Conservation (phyloP, 1,140 invertebrate species). For the Solenopsis invicta region DNA sequence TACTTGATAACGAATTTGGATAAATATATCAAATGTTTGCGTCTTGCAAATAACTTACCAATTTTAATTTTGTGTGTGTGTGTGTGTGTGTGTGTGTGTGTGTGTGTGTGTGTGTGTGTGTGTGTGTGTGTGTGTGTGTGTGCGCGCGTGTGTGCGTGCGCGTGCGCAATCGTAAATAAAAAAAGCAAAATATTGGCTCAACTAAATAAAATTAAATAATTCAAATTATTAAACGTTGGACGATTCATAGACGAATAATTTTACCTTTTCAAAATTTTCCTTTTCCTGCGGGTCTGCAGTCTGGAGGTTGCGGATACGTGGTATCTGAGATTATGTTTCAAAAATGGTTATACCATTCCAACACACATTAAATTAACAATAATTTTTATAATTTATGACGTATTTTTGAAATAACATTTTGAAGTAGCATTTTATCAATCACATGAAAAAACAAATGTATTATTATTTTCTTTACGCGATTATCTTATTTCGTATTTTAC, state of each 20-base stretch:
- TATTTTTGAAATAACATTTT: too few species aligned
- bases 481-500: constrained; percentile 22
- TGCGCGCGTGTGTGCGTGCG: neutral
- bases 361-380: constrained; percentile 45
- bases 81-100: neutral
- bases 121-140: neutral
- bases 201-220: constrained; percentile 12
- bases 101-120: neutral
- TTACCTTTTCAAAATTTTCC: constrained; percentile 92
- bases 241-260: constrained; percentile 78
- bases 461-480: neutral
- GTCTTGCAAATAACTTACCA: constrained; percentile 26
- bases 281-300: constrained; percentile 89
- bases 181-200: neutral
- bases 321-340: constrained; percentile 87
- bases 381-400: constrained; percentile 14
- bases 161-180: neutral
- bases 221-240: neutral
- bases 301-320: constrained; percentile 87
- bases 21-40: constrained; percentile 17
- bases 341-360: constrained; percentile 83
- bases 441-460: neutral
- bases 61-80: constrained; percentile 21
- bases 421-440: neutral
- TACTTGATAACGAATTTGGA: neutral